Evolutionary conservation across 2,888 invertebrate genomes (phyloP), one percentile per base, ranked within the genome.

Genomic region (Antitype chi): DNA sequence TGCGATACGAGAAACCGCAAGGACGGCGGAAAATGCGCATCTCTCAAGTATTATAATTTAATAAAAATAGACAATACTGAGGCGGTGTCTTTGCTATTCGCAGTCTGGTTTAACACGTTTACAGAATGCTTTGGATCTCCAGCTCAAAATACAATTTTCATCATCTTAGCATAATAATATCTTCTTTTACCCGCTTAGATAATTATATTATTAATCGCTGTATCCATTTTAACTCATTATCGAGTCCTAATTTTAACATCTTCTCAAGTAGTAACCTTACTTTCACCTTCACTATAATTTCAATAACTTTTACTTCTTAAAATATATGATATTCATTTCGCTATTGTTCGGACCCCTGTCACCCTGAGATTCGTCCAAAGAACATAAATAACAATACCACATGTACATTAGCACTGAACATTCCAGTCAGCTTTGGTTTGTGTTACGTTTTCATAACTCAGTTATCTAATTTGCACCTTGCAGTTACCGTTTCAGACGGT

Each of bases 21-120:
- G 87, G 88, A 87, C 85, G 85, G 70, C 68, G 85, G 83, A 87
- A 87, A 89, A 87, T 90, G 86, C 85, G 86, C 88, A 85, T 88
- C 85, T 85, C 69, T 84, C 64, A 62, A 70, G 71, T 67, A 73
- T 82, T 73, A 75, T 81, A 81, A 86, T 78, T 70, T 73, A 74
- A 80, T 85, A 85, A 85, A 73, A 72, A 75, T 81, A 84, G 52
- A 84, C n/a, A 57, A 80, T 70, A 63, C 75, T 68, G 47, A 49
- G 66, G 28, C 52, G 55, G 49, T 57, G 20, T 55, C 28, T 77
- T 78, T 80, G 70, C 43, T 78, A 52, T 70, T 66, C 17, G 23
- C n/a, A 57, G 32, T 25, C 25, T 55, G 38, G 43, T 60, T 25
- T 60, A 55, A 47, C 47, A 64, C n/a, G n/a, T 70, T 82, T 77